Percentiles rank a stretch among this genome's conserved stretches.
Evolutionary conservation across 2,888 invertebrate genomes (phyloP).

Genomic region (Bembecia ichneumoniformis): DNA sequence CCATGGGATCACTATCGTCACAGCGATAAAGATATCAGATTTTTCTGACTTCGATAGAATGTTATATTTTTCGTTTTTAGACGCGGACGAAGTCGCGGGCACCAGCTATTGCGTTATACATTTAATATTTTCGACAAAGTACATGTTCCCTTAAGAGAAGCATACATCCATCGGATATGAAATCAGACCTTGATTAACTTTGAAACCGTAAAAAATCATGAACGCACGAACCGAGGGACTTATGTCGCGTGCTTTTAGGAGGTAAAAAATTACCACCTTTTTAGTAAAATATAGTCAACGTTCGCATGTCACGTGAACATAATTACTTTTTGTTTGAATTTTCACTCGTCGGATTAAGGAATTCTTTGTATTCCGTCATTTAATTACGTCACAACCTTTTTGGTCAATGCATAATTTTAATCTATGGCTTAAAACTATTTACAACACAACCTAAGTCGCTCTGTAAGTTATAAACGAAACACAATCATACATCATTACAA

Average conservation of each 20-base stretch:
- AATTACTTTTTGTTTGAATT: neutral
- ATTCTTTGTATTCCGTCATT: neutral
- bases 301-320: neutral
- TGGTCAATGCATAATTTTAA: neutral
- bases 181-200: slow-evolving; percentile 42
- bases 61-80: too few relatives aligned
- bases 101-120: too few relatives aligned
- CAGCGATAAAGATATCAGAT: too few relatives aligned
- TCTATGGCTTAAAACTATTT: too few relatives aligned
- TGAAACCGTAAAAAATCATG: slow-evolving; percentile 51
- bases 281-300: slow-evolving; percentile 1
- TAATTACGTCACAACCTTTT: neutral
- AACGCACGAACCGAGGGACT: slow-evolving; percentile 8
- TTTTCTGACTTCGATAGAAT: too few relatives aligned
- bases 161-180: slow-evolving; percentile 19
- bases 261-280: slow-evolving; percentile 19
- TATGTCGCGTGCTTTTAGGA: slow-evolving; percentile 20
- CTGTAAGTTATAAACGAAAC: too few relatives aligned
- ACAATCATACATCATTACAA: too few relatives aligned
- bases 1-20: too few relatives aligned
- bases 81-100: too few relatives aligned
- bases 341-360: neutral
- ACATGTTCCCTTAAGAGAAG: slow-evolving; percentile 16
- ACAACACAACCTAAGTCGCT: too few relatives aligned
- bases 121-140: slow-evolving; percentile 5